Evolutionary conservation across 2,888 invertebrate genomes (phyloP).

Genomic region (Plagodis pulveraria): DNA sequence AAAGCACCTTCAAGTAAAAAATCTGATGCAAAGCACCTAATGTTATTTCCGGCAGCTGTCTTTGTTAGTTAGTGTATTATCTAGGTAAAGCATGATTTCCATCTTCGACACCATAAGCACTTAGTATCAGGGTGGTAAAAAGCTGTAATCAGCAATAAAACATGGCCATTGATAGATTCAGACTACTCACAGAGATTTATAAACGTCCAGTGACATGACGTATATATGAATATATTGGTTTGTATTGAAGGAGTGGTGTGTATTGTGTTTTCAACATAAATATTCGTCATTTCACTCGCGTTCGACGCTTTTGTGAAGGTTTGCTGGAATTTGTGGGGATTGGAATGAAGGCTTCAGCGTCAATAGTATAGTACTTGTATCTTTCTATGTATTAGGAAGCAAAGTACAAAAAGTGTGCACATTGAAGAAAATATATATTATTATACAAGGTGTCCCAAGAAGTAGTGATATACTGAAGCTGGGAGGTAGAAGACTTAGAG

Average conservation of each 20-base stretch:
- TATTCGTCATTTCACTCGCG: constrained; percentile 71
- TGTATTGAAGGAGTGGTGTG: constrained; percentile 26
- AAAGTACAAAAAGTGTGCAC: no score
- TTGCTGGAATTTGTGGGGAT: constrained; percentile 43
- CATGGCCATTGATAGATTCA: background rate
- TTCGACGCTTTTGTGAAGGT: constrained; percentile 62
- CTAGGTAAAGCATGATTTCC: no score
- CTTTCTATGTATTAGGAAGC: no score
- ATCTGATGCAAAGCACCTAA: no score
- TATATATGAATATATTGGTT: constrained; percentile 2
- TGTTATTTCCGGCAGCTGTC: no score
- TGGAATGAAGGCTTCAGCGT: constrained; percentile 39
- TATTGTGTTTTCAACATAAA: constrained; percentile 70
- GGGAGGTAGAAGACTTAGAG: no score
- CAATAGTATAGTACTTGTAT: no score
- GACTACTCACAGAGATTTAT: background rate
- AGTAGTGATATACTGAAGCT: no score
- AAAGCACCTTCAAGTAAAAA: no score
- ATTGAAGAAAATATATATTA: no score
- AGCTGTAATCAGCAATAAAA: background rate
- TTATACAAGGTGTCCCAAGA: no score
- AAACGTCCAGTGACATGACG: background rate
- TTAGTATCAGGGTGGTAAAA: background rate
- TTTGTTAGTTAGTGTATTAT: no score
- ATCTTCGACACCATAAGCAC: background rate